A percentile compares a stretch with the other conserved stretches of the same genome.
These are phyloP conservation scores for Hippoglossus hippoglossus DNA, from an alignment of 2,797 vertebrate genomes.

Conservation along the genomic window DNA sequence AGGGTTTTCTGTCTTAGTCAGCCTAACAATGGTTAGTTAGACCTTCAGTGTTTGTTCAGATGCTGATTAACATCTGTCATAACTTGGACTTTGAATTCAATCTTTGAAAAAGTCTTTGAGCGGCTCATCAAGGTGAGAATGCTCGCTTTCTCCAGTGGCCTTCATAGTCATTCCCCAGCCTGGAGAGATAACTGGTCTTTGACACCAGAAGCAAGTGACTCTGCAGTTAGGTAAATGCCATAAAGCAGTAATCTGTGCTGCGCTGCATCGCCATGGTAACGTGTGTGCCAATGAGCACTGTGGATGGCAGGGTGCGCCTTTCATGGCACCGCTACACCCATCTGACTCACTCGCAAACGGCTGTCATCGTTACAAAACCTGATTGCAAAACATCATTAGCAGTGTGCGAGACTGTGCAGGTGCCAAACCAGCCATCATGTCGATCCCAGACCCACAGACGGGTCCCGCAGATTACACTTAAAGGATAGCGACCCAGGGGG, in stretches of 20 bases:
- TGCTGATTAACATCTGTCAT: too few relatives aligned
- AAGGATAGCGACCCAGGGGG: conserved; percentile 19
- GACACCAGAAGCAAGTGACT: conserved; percentile 57
- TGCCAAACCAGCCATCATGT: conserved; percentile 57
- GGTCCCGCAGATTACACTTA: conserved; percentile 51
- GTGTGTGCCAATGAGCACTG: conserved; percentile 62
- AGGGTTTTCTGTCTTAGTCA: not conserved
- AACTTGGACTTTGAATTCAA: too few relatives aligned
- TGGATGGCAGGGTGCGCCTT: conserved; percentile 75
- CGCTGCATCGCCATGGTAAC: conserved; percentile 71
- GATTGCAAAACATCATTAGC: conserved; percentile 77
- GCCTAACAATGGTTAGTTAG: not conserved
- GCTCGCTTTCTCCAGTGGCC: not conserved
- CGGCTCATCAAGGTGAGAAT: not conserved
- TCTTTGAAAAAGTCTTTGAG: not conserved
- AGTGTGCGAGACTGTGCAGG: conserved; percentile 49
- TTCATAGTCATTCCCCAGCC: conserved; percentile 12
- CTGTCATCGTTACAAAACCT: conserved; percentile 70
- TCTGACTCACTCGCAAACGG: conserved; percentile 74
- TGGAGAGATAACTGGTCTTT: conserved; percentile 52
- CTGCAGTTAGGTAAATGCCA: conserved; percentile 55
- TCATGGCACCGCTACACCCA: conserved; percentile 70
- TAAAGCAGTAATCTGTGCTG: conserved; percentile 74
- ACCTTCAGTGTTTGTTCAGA: not conserved
- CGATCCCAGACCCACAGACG: conserved; percentile 48